Base-by-base conservation (phyloP, 2,888 invertebrate species). In the Cantharis flavilabris region DNA sequence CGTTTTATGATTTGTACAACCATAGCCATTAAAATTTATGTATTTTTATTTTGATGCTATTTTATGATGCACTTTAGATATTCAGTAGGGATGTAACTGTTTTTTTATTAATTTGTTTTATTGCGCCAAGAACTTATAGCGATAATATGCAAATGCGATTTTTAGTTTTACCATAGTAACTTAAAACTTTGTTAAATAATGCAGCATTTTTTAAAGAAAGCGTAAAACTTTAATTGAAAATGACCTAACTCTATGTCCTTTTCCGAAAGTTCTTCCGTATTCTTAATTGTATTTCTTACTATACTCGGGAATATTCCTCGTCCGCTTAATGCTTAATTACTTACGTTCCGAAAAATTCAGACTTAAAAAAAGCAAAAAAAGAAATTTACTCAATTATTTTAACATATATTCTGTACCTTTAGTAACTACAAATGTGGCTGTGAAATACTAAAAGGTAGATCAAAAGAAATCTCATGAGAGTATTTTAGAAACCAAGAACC, bases 401-500 rank as follows among this genome's bases (percentile, higher is more conserved):
- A 49, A 49, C 49, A 49, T 49, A n/a, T 49, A 49, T 49, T 49
- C 7, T 49, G 49, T 49, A 49, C 49, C 13, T 49, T 49, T n/a
- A 49, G 49, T 49, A 49, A 49, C 49, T 49, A 49, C 49, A 49
- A 49, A 49, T 49, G 49, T 49, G n/a, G 49, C 49, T 26, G 20
- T 26, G 67, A 67, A 69, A 69, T 73, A 69, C 73, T 67, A 73
- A 73, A 72, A 69, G 67, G 73, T 73, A 69, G 73, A 73, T 73
- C 73, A 73, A 73, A 72, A 69, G 73, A 73, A 73, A 28, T 73
- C 73, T 73, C 73, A 28, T 23, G 73, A 69, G 73, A 26, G 73
- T 73, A 62, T 73, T 73, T 73, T 73, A 73, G 73, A 69, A 69
- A 67, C 69, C 73, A 69, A 73, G 73, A 69, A 69, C 73, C 73